Evolutionary conservation across 2,797 vertebrate genomes (phyloP).

Genomic region (Sebastes matsubarae): DNA sequence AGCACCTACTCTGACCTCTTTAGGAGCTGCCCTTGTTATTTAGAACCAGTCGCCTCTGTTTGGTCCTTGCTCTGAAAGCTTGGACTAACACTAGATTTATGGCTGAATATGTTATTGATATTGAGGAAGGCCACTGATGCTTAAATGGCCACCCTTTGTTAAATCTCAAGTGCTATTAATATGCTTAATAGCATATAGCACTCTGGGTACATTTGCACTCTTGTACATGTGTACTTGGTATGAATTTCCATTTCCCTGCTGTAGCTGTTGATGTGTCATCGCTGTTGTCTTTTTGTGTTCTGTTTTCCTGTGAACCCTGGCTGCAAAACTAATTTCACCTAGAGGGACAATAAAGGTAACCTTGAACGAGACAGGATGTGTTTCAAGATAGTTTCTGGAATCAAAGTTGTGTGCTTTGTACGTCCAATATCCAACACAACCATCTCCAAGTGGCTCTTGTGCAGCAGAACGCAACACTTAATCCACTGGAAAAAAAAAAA

Average conservation of each 20-base stretch:
- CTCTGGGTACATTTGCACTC: neutral
- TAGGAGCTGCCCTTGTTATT: no score
- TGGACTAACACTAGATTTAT: neutral
- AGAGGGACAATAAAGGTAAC: neutral
- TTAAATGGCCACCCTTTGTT: neutral
- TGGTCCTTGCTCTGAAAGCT: neutral
- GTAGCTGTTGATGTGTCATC: neutral
- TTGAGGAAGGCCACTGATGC: neutral
- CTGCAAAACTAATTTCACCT: neutral
- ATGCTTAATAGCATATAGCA: neutral
- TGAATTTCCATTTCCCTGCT: neutral
- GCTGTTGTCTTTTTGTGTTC: neutral
- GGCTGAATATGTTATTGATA: neutral
- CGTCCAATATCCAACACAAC: neutral
- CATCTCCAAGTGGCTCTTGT: neutral
- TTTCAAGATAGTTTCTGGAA: no score
- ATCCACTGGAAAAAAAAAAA: neutral
- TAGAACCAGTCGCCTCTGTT: no score
- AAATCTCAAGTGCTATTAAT: neutral
- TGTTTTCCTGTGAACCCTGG: neutral
- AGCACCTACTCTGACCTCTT: no score
- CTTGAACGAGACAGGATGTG: neutral
- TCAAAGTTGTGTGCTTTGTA: neutral
- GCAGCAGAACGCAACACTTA: neutral
- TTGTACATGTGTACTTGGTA: neutral